Base-by-base conservation (phyloP, 1,140 invertebrate genomes). In the Stenopsyche tienmushanensis region DNA sequence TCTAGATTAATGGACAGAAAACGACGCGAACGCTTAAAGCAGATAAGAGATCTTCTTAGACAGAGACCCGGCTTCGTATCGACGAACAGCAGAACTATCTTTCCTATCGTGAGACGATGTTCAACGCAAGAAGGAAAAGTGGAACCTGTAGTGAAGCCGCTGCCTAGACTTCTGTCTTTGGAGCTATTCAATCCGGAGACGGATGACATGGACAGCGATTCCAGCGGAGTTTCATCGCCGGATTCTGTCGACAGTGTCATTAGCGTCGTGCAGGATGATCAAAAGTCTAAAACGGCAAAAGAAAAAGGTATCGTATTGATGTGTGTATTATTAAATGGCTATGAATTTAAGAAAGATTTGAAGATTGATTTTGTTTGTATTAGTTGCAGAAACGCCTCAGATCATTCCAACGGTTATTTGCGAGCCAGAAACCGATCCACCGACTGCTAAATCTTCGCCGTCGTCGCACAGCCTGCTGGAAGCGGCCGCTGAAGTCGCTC, bases 101-200 rank as follows among this genome's bases (percentile, higher is more conserved):
- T 82, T 71, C 84, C 84, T 1, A 71, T 85, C 47, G 84, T 86
- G 0, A 73, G 83, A 62, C 73, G 82, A 45, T 81, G 80, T 24
- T 82, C 83, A 0, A 80, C 81, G 2, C 75, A 75, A 34, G 76
- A 76, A n/a, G 81, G 82, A 13, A 78, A 80, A 67, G 52, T 78
- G 1, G 82, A 84, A 64, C 72, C 79, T 0, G 76, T 81, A 0
- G 83, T 80, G 42, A 84, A 83, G 65, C 77, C 81, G 57, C 80
- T 88, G 29, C 90, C 90, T 0, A 86, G 89, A 58, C 73, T 93
- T 10, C 79, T 93, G 58, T 90, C 90, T 1, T 76, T 94, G 53
- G 93, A 94, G 74, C 77, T 94, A 3, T 95, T 93, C 72, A 94
- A 95, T 78, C 93, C 92, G 1, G 92, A 93, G 72, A 93, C 88